Conservation (phyloP, 1,140 invertebrate species). For the Melipona quadrifasciata region DNA sequence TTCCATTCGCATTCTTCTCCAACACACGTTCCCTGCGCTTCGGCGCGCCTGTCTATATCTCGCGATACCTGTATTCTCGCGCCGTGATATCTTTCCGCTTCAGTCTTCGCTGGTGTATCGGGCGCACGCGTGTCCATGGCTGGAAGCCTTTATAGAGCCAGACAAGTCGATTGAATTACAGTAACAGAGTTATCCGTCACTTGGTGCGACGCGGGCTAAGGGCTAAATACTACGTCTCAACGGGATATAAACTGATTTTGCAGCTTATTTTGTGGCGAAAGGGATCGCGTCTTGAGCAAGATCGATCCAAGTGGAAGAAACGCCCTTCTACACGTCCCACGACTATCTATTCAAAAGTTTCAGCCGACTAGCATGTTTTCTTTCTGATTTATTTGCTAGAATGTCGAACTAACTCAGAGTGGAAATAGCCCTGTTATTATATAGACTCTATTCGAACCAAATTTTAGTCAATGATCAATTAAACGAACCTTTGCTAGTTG, state of each 20-base stretch:
- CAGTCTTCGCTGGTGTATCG: neutral
- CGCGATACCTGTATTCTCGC: neutral
- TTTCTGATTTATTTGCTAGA: too few species aligned
- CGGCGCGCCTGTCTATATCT: neutral
- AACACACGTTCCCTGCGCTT: neutral
- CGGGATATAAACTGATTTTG: slow-evolving; percentile 46
- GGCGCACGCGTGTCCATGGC: slow-evolving; percentile 11
- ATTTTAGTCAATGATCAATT: too few species aligned
- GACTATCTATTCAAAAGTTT: too few species aligned
- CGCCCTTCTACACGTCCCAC: neutral
- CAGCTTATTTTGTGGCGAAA: slow-evolving; percentile 12
- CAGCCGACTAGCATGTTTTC: too few species aligned
- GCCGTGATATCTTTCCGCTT: slow-evolving; percentile 17
- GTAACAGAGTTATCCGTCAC: slow-evolving; percentile 69
- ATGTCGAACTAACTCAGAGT: too few species aligned
- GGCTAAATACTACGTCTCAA: slow-evolving; percentile 40
- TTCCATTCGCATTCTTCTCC: neutral
- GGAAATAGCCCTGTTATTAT: too few species aligned
- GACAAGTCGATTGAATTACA: slow-evolving; percentile 70
- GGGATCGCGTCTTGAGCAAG: slow-evolving; percentile 3
- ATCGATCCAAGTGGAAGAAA: slow-evolving; percentile 25
- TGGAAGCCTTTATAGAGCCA: slow-evolving; percentile 66
- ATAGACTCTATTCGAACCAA: too few species aligned
- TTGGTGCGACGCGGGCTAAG: slow-evolving; percentile 49
- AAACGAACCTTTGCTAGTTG: too few species aligned